Percentiles rank a stretch among this genome's conserved stretches.
These are phyloP conservation scores for Cydia strobilella DNA, from an alignment of 1,140 invertebrate species.

Conservation along the genomic window DNA sequence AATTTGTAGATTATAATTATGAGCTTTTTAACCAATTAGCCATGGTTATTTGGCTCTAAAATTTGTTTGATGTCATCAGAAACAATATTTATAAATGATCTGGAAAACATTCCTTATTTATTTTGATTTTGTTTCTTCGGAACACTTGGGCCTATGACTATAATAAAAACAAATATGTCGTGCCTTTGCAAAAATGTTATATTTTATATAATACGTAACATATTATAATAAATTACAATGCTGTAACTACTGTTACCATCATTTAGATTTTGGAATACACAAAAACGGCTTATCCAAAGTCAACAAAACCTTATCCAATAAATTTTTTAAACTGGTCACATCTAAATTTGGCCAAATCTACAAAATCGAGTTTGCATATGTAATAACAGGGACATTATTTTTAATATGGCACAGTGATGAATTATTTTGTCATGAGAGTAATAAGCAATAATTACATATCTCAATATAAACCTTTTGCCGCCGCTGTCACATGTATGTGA, in stretches of 20 bases:
- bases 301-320: too few species aligned
- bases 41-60: not conserved
- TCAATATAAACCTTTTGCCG: not conserved
- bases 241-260: too few species aligned
- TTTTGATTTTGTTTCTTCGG: not conserved
- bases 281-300: too few species aligned
- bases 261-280: too few species aligned
- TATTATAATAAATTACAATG: not conserved
- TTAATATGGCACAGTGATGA: too few species aligned
- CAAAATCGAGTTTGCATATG: too few species aligned
- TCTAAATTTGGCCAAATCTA: too few species aligned
- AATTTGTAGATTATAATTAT: not conserved
- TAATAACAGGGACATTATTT: too few species aligned
- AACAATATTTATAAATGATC: not conserved
- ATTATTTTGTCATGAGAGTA: too few species aligned
- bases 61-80: not conserved
- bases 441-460: conserved; percentile 4
- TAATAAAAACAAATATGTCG: not conserved
- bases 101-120: conserved; percentile 14
- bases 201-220: too few species aligned
- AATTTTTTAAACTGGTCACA: too few species aligned
- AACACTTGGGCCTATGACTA: not conserved
- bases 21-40: not conserved
- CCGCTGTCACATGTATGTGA: not conserved
- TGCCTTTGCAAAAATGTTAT: not conserved